Base-by-base conservation (phyloP, 37 sponge, comb jelly and placozoan species). In the Beroe forskalii region DNA sequence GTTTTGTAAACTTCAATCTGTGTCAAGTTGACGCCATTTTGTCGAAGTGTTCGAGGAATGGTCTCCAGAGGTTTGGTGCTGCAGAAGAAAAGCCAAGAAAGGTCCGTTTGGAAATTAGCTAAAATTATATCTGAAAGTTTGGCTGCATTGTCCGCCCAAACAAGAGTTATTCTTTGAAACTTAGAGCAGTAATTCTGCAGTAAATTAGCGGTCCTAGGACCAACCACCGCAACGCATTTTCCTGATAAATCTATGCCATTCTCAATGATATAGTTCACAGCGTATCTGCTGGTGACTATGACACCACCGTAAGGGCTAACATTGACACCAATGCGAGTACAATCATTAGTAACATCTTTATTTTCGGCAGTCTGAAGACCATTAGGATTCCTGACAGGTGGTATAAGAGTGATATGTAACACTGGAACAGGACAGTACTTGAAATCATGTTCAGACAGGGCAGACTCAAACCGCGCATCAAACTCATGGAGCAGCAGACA, bases 401-500 rank as follows among this genome's bases (percentile, higher is more conserved):
- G 66, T 48, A 12, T 48, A 4, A 80, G 55, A n/a, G 30, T 23
- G 3, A 37, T 80, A 42, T 80, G 55, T 41, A 80, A 37, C 4
- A 80, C 86, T 8, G 86, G 55, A 23, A 80, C 24, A 48, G 37
- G 22, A n/a, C 19, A 42, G 37, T 23, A 38, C 55, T 41, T 41
- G 17, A 80, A 28, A 4, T 27, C 86, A 8, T 25, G 25, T 24
- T 80, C 86, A 1, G 30, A 44, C 4, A 80, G 27, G 0, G 40
- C 48, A 22, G 37, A 22, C 14, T 80, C 86, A 38, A 42, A 80
- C 31, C 86, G 40, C 8, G 44, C 3, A 27, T 80, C 86, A 1
- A 14, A 20, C 25, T 80, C 86, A 38, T 44, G 86, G 20, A 80
- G 86, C 3, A 80, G 55, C 48, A 80, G 30, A 80, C 86, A 80